Evolutionary conservation across 2,113 vertebrate genomes (phyloP), one percentile per base, ranked within the genome.

Genomic region (Cyanistes caeruleus): DNA sequence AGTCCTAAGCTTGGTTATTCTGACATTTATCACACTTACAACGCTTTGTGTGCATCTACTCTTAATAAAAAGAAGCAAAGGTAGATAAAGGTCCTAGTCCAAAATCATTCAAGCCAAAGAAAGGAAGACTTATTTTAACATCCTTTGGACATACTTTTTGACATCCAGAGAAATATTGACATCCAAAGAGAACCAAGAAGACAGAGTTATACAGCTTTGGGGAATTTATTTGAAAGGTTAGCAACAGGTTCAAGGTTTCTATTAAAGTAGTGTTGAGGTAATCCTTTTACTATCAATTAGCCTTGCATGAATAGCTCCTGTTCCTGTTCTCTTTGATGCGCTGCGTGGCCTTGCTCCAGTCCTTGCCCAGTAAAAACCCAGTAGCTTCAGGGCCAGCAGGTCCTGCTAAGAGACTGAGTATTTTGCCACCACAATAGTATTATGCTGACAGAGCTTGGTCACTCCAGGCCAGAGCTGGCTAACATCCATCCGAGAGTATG

Each of bases 251-350:
- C 28, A 65, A 27, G 22, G 24, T 11, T 69, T 22, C 44, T 44
- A 2, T 49, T 65, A 60, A 76, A 49, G 9, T 3, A 62, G 0
- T 46, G 9, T 8, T 23, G 22, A 82, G 14, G 17, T 41, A 75
- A 60, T 6, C 1, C 4, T 64, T 93, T 65, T 31, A 3, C 23
- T 43, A 3, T 19, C 7, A 43, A 15, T 19, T n/a, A 5, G 2
- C 9, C n/a, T 75, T 56, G 28, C 7, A 27, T 17, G 8, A 15
- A n/a, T 15, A 76, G 7, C 5, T 82, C 10, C 25, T 0, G 0
- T 65, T 79, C 62, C 55, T 46, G 37, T 22, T 7, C 23, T 67
- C 20, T 60, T 52, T 1, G 2, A 43, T 43, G 17, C 1, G 6
- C 22, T n/a, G 5, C 1, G 0, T 51, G 33, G 33, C 25, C 44